Evolutionary conservation across 2,113 vertebrate genomes (phyloP).

Genomic region (Hyperopisus bebe): DNA sequence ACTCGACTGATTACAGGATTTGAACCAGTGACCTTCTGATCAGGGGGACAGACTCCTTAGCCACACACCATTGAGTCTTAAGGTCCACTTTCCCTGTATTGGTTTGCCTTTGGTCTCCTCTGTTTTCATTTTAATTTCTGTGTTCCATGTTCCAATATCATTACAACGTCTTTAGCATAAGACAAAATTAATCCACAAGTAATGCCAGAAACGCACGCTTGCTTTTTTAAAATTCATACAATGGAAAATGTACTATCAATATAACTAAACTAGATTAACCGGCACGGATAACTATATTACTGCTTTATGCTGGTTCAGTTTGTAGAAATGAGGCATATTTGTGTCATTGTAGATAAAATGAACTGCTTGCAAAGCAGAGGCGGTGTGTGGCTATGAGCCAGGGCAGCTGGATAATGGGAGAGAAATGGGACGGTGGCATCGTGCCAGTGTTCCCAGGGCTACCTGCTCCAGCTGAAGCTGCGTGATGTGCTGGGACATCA

Average conservation of each 20-base stretch:
- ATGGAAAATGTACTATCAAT: background rate
- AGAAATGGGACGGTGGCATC: background rate
- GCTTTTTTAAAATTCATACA: background rate
- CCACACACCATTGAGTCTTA: background rate
- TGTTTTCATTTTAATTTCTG: background rate
- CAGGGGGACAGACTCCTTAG: background rate
- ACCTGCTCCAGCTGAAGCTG: conserved; percentile 93
- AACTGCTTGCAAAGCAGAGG: background rate
- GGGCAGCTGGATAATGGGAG: background rate
- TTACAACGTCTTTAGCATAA: background rate
- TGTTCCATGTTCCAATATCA: background rate
- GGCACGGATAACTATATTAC: background rate
- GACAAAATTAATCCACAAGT: background rate
- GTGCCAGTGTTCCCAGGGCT: conserved; percentile 4
- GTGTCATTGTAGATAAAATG: background rate
- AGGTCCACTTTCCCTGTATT: background rate
- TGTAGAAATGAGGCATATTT: background rate
- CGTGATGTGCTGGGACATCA: conserved; percentile 65
- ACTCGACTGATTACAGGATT: background rate
- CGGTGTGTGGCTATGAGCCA: background rate
- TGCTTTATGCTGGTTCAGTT: background rate
- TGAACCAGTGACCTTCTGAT: background rate
- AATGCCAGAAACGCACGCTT: background rate
- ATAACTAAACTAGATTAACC: background rate
- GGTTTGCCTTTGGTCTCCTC: background rate